Base-by-base conservation (phyloP, 2,888 invertebrate species). In the Nipponacmea schrenckii region DNA sequence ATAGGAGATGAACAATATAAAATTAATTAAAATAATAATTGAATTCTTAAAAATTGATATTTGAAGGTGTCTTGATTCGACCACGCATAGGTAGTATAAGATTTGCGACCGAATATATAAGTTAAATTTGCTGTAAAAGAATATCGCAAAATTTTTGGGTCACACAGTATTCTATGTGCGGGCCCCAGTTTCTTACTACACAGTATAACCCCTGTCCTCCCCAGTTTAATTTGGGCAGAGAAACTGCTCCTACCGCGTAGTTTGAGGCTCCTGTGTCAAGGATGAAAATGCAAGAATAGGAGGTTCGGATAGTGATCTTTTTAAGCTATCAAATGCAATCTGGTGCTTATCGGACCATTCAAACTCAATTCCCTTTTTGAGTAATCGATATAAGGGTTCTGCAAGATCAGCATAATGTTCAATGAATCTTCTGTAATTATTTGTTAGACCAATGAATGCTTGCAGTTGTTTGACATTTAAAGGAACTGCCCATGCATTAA, bases 381-480 rank as follows among this genome's bases (percentile, higher is more conserved):
- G 15, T 20, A 74, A 12, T 17, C 50, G 48, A 64, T 76, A 78
- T 45, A 77, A 39, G 1, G 66, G 20, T 26, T 0, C 39, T 26
- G 74, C 67, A 4, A 44, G 62, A 14, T 50, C 20, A 5, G 76
- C 67, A 64, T 65, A 77, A 14, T 75, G 20, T n/a, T 64, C 17
- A 1, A 77, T 67, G 39, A 73, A 72, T 0, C n/a, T 39, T 3
- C 80, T 26, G 64, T 79, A 74, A 44, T 79, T 78, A 20, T 72
- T 75, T 3, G 68, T 69, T 7, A 80, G 27, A 0, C 80, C 77
- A 17, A 80, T n/a, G 45, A 80, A 80, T 14, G 64, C 26, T 27
- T 77, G 69, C 0, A 80, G 67, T 26, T 80, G 73, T n/a, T 70
- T 74, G 0, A 67, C 20, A 12, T 20, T 46, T 0, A 24, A 62